Conservation (phyloP, 2,797 vertebrate species). For the Tangara arthus region DNA sequence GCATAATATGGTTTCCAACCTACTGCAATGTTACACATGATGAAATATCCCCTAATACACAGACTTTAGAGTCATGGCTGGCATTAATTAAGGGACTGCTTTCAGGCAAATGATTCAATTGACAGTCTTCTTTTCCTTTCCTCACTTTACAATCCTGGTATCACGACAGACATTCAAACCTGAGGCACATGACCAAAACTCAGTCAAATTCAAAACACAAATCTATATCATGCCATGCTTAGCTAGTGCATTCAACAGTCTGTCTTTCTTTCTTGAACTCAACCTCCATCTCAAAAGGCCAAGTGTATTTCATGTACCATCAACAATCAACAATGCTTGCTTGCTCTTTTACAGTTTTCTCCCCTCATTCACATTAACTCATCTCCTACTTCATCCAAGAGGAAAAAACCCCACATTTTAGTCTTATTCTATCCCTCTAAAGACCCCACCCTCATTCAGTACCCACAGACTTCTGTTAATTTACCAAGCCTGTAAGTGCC, state of each 20-base stretch:
- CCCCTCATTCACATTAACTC: not conserved
- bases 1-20: not conserved
- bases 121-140: not conserved
- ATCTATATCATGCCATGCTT: not conserved
- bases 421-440: not conserved
- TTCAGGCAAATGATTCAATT: not conserved
- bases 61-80: not conserved
- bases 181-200: not conserved
- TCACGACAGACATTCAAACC: not conserved
- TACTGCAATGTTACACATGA: not conserved
- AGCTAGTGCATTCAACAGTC: not conserved
- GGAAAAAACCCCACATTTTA: not conserved
- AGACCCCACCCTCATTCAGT: not conserved
- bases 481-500: not conserved
- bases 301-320: not conserved
- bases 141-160: not conserved
- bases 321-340: not conserved
- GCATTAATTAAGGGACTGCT: not conserved
- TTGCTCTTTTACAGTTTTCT: not conserved
- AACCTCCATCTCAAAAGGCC: not conserved
- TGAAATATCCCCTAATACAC: fast-evolving
- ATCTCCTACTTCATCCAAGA: not conserved
- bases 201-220: not conserved
- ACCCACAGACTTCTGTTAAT: not conserved
- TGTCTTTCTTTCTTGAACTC: not conserved